Base-by-base conservation (phyloP, 1,140 invertebrate genomes). In the Caenorhabditis briggsae region DNA sequence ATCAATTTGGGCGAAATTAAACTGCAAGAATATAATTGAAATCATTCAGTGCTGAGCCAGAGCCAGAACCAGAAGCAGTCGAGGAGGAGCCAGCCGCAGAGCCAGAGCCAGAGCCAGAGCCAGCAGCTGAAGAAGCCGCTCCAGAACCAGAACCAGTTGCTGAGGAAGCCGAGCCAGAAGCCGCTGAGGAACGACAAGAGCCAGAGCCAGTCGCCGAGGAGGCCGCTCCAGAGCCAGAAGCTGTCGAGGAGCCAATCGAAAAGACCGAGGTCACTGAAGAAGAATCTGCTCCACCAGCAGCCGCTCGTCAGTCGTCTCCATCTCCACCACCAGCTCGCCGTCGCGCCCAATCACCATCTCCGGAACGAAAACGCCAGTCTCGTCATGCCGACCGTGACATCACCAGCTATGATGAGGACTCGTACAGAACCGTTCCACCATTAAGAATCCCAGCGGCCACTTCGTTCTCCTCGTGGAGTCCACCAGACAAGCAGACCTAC, bases 401-500 rank as follows among this genome's bases (percentile, higher is more conserved):
- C 55, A 84, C 86, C 25, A 88, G 90, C 48, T 92, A 92, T 65
- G 91, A 92, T 85, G 89, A 84, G 20, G 91, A 92, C 74, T 89
- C 89, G 2, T 89, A 90, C 86, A 56, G 83, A 8, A 86, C 90
- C 59, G 83, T 89, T 20, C 87, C 89, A 23, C 91, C 91, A 46
- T 74, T 91, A 33, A 85, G 91, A 55, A 59, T 92, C 33, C 91
- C 91, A 23, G 87, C 90, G 20, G 83, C 83, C 55, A 86, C 88
- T 43, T 90, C 90, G 5, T 92, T 92, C 88, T 89, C 88, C 11
- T 92, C 91, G 12, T 92, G 91, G 90, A 83, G 86, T 46, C 90
- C 91, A 23, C 70, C 91, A 53, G 91, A 92, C 43, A 91, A 90
- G 84, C 83, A 82, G 25, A 61, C 84, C 59, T 92, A 92, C 86